A percentile compares a stretch with the other conserved stretches of the same genome.
phyloP scores from a whole-genome alignment of 2,888 invertebrate genomes.

The Shargacucullia verbasci region DNA sequence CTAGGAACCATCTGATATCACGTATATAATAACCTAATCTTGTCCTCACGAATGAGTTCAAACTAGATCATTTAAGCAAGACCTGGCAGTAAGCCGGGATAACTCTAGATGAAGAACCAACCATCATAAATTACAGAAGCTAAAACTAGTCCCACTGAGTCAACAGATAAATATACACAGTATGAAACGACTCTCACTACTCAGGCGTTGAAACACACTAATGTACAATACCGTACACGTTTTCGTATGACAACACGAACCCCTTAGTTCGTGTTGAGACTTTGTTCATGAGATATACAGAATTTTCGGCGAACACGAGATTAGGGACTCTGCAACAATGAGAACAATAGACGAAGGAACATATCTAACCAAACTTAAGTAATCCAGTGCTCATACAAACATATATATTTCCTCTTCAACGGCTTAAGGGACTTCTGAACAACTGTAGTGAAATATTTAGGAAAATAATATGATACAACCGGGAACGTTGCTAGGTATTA shows the following conservation, averaged over 20 bases:
- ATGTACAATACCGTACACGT: conserved; percentile 7
- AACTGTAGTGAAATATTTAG: conserved; percentile 45
- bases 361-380: conserved; percentile 54
- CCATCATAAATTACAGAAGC: conserved; percentile 31
- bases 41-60: conserved; percentile 13
- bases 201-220: conserved; percentile 10
- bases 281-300: no score
- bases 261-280: conserved; percentile 38
- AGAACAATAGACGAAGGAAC: conserved; percentile 53
- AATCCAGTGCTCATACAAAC: conserved; percentile 49
- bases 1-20: background rate
- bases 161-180: conserved; percentile 33
- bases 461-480: conserved; percentile 22
- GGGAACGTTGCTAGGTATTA: conserved; percentile 30
- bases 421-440: conserved; percentile 32
- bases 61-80: conserved; percentile 7
- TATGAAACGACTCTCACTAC: conserved; percentile 12
- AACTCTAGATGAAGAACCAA: conserved; percentile 10
- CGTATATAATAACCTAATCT: background rate
- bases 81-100: conserved; percentile 20
- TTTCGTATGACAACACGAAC: conserved; percentile 29
- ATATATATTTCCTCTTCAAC: conserved; percentile 28
- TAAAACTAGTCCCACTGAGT: conserved; percentile 40
- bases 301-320: conserved; percentile 38
- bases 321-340: conserved; percentile 54